phyloP scores from a whole-genome alignment of 2,113 vertebrate species.

The Tragelaphus buxtoni region DNA sequence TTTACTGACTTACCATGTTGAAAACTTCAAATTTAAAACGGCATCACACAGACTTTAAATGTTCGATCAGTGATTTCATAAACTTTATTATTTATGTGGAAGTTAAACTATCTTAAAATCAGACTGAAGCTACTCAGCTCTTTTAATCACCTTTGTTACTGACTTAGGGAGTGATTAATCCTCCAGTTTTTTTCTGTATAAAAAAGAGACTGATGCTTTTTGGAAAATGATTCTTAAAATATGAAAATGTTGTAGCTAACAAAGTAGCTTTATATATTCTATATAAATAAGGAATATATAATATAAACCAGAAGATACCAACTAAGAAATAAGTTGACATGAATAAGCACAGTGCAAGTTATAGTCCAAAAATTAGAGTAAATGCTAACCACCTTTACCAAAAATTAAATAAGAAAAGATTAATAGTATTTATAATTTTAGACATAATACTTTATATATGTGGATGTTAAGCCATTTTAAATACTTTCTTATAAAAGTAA shows the following conservation, averaged over 20 bases:
- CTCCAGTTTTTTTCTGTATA: neutral
- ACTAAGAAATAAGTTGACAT: neutral
- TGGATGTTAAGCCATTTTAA: neutral
- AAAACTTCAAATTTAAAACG: constrained; percentile 12
- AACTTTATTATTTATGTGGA: neutral
- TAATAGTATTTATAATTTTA: neutral
- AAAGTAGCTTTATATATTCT: neutral
- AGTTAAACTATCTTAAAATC: neutral
- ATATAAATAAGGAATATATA: neutral
- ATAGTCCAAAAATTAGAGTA: neutral
- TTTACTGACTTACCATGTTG: neutral
- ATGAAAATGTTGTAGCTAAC: neutral
- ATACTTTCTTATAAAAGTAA: neutral
- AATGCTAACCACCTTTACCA: neutral
- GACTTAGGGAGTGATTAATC: neutral
- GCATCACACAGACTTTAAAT: neutral
- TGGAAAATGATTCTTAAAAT: neutral
- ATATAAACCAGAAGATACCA: neutral
- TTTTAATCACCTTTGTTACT: neutral
- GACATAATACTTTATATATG: neutral
- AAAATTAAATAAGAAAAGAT: neutral
- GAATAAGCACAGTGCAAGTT: neutral
- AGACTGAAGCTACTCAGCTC: neutral
- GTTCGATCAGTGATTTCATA: neutral
- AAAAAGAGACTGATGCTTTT: neutral